A percentile compares a stretch with the other conserved stretches of the same genome.
phyloP scores from a whole-genome alignment of 37 sponge, comb jelly and placozoan species.

The Beroe forskalii region DNA sequence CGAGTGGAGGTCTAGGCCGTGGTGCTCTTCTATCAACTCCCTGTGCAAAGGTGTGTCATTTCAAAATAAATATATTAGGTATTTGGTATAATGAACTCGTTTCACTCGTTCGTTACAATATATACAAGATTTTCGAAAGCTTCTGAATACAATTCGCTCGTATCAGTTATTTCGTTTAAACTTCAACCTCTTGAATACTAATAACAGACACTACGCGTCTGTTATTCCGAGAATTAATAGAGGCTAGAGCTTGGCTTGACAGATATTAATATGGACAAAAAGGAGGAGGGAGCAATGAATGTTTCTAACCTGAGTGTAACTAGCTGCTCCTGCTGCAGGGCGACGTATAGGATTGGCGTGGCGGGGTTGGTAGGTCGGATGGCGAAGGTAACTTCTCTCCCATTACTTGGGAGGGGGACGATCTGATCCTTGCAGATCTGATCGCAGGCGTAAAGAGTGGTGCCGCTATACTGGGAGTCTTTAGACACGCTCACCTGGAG shows the following conservation, averaged over 20 bases:
- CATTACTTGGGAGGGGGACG: neutral
- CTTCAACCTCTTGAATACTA: too few relatives aligned
- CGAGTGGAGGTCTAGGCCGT: slow-evolving; percentile 58
- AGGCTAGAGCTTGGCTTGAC: too few relatives aligned
- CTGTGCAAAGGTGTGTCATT: neutral
- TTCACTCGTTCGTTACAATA: too few relatives aligned
- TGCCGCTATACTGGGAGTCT: neutral
- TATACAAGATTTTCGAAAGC: too few relatives aligned
- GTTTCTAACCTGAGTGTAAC: slow-evolving; percentile 44
- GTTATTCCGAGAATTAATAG: too few relatives aligned
- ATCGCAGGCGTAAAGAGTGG: slow-evolving; percentile 19
- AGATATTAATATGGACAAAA: too few relatives aligned
- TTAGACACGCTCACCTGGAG: slow-evolving; percentile 24
- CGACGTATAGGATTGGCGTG: slow-evolving; percentile 42
- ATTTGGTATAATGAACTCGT: too few relatives aligned
- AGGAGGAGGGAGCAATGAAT: too few relatives aligned
- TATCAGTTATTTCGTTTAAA: too few relatives aligned
- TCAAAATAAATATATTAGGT: too few relatives aligned
- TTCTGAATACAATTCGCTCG: too few relatives aligned
- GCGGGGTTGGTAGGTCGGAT: slow-evolving; percentile 55
- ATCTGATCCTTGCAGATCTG: slow-evolving; percentile 58
- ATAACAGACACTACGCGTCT: too few relatives aligned
- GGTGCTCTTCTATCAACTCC: slow-evolving; percentile 44
- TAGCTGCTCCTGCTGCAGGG: slow-evolving; percentile 15
- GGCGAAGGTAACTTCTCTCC: neutral